A percentile compares a stretch with the other conserved stretches of the same genome.
Evolutionary conservation across 2,797 vertebrate genomes (phyloP).

Genomic region (Spinibarbus caldwelli): DNA sequence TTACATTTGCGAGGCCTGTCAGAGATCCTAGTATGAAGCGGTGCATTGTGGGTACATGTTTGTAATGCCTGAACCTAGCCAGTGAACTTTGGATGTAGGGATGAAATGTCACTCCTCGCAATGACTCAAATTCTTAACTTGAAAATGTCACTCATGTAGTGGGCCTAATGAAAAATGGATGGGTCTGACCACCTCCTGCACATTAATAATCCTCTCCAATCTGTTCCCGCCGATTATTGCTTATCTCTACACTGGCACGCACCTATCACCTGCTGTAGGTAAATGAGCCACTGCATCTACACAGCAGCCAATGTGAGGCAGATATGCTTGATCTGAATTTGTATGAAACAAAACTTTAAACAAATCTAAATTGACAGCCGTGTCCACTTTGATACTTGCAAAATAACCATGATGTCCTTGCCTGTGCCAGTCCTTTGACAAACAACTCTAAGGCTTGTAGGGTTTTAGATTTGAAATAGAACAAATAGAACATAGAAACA

Average conservation of each 20-base stretch:
- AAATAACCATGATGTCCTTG: slow-evolving; percentile 12
- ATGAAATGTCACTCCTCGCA: slow-evolving; percentile 72
- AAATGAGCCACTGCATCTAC: slow-evolving; percentile 76
- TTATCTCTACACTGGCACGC: slow-evolving; percentile 80
- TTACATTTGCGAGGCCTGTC: slow-evolving; percentile 75
- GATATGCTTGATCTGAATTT: slow-evolving; percentile 75
- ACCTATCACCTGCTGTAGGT: slow-evolving; percentile 70
- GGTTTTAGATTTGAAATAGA: not conserved
- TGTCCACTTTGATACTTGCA: slow-evolving; percentile 71
- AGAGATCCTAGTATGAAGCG: slow-evolving; percentile 78
- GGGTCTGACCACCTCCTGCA: slow-evolving; percentile 73
- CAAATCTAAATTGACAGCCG: slow-evolving; percentile 78
- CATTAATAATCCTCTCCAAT: slow-evolving; percentile 78
- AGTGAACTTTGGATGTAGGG: slow-evolving; percentile 69
- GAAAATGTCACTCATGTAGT: slow-evolving; percentile 80
- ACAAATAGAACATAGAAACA: no score
- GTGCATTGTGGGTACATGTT: slow-evolving; percentile 73
- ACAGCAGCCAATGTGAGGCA: slow-evolving; percentile 68
- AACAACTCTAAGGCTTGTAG: not conserved
- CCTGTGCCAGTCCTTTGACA: not conserved
- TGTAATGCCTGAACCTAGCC: slow-evolving; percentile 54
- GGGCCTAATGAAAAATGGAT: slow-evolving; percentile 82
- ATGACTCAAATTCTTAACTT: slow-evolving; percentile 74
- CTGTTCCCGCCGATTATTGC: slow-evolving; percentile 75
- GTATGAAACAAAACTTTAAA: slow-evolving; percentile 71